A percentile compares a stretch with the other conserved stretches of the same genome.
phyloP scores from a whole-genome alignment of 2,113 vertebrate genomes.

The Cryptotis parvus region DNA sequence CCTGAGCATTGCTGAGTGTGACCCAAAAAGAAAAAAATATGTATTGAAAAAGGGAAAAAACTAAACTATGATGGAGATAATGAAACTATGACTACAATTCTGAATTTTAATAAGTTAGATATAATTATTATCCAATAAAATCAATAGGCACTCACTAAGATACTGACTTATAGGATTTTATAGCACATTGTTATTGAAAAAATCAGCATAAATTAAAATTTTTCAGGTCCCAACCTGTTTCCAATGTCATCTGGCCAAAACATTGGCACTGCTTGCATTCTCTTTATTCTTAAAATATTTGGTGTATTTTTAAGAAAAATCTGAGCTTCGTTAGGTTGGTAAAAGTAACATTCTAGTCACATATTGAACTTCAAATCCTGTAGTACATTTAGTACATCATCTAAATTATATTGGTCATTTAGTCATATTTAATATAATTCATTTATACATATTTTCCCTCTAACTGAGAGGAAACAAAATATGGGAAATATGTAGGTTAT shows the following conservation, averaged over 20 bases:
- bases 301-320: not conserved
- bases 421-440: not conserved
- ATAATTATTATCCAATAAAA: not conserved
- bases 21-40: no score
- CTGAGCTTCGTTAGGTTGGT: not conserved
- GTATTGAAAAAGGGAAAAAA: not conserved
- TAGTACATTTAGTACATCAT: not conserved
- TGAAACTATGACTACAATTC: not conserved
- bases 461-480: not conserved
- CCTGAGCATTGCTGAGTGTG: no score
- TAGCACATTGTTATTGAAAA: not conserved
- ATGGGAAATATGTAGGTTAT: not conserved
- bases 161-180: not conserved
- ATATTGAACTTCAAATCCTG: not conserved
- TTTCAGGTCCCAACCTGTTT: not conserved
- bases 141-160: not conserved
- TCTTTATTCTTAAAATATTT: conserved; percentile 16
- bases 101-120: conserved; percentile 20
- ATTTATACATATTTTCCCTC: not conserved
- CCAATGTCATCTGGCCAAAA: not conserved
- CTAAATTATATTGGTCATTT: conserved; percentile 30
- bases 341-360: conserved; percentile 22
- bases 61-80: not conserved
- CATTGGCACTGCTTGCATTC: not conserved
- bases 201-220: conserved; percentile 13